Evolutionary conservation across 1,140 invertebrate species (phyloP).

Genomic region (Temnothorax nylanderi): DNA sequence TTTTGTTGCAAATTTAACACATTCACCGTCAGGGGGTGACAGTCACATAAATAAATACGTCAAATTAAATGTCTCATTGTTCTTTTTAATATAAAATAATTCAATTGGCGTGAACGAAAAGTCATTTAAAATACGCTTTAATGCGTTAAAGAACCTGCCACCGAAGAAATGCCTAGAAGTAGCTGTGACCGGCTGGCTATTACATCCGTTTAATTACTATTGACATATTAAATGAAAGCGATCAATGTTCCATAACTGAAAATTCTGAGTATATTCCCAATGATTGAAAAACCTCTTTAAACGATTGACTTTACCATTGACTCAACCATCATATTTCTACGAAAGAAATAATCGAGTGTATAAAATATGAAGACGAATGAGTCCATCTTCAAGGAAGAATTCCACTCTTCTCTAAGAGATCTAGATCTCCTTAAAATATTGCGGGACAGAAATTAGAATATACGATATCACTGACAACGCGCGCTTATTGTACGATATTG

Average conservation of each 20-base stretch:
- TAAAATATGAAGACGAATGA: not conserved
- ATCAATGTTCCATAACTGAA: slow-evolving; percentile 10
- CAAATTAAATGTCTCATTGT: too few species aligned
- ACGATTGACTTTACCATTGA: not conserved
- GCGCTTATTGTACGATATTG: not conserved
- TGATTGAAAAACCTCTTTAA: not conserved
- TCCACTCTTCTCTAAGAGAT: too few species aligned
- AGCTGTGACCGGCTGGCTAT: not conserved
- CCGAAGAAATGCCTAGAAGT: not conserved
- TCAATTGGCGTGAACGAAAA: too few species aligned
- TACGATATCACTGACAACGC: not conserved
- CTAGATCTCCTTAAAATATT: not conserved
- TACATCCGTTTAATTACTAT: not conserved
- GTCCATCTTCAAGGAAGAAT: not conserved
- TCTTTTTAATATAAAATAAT: too few species aligned
- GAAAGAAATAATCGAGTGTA: not conserved
- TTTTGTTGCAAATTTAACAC: not conserved
- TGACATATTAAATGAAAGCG: not conserved
- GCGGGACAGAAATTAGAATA: not conserved
- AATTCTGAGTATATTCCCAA: not conserved
- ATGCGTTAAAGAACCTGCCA: not conserved
- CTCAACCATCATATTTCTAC: not conserved
- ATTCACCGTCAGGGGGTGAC: too few species aligned
- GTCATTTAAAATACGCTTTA: not conserved
- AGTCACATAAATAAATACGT: too few species aligned